Conservation (phyloP, 2,797 vertebrate genomes). For the Lacerta agilis region DNA sequence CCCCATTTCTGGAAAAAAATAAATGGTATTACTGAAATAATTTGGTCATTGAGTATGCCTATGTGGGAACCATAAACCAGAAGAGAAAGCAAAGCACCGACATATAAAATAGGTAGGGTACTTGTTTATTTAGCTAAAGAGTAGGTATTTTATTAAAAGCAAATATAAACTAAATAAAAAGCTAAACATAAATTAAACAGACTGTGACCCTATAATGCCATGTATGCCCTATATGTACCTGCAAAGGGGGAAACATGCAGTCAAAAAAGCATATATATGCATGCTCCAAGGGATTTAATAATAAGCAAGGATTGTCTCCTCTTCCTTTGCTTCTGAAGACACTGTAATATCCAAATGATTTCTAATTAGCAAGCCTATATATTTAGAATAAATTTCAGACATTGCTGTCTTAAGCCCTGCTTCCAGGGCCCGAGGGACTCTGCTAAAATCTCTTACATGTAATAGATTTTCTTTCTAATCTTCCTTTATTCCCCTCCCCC, state of each 20-base stretch:
- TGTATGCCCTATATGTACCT: background rate
- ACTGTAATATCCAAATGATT: background rate
- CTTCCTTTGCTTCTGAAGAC: background rate
- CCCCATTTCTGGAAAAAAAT: background rate
- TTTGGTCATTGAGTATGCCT: background rate
- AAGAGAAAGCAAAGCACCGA: background rate
- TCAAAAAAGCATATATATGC: too few relatives aligned
- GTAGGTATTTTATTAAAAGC: background rate
- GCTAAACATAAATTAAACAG: background rate
- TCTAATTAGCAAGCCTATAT: constrained; percentile 30
- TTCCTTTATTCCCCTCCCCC: background rate
- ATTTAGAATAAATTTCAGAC: background rate
- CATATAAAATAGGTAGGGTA: background rate
- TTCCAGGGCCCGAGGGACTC: background rate
- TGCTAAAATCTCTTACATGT: background rate
- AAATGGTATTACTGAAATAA: background rate
- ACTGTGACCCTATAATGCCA: background rate
- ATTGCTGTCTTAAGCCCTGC: background rate
- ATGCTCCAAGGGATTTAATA: background rate
- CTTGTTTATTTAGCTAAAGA: background rate
- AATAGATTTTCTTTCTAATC: background rate
- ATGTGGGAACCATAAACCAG: background rate
- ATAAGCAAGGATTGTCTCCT: background rate
- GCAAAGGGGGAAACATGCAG: background rate
- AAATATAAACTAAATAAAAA: background rate